Base-by-base conservation (phyloP, 2,797 vertebrate species). In the Galaxias olidus region DNA sequence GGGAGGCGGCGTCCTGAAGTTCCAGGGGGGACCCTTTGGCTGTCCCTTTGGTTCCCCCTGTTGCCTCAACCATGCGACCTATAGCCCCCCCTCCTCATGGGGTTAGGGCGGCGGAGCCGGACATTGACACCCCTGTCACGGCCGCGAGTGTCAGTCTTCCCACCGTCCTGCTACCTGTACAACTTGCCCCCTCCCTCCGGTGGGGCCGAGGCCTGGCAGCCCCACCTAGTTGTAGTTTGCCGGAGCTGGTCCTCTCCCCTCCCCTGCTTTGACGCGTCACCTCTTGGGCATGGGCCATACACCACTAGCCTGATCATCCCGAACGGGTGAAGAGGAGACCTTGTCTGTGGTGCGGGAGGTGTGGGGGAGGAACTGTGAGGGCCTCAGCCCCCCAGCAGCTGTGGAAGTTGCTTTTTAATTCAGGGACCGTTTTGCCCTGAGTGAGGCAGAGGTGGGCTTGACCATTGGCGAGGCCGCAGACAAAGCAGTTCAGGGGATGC, bases 291-390 rank as follows among this genome's bases (percentile, higher is more conserved):
- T 47, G 13, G 45, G 45, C 9, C 45, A 20, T 4, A 5, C 8
- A 0, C 11, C 13, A 6, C 4, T 14, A 45, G 13, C 14, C 57
- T 40, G 18, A 1, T 10, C 57, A 30, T 14, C 6, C 5, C 14
- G 10, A 13, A 17, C 20, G 1, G 4, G 42, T 8, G 18, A 0
- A 10, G 15, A 15, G 42, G 41, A 18, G 7, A 41, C 17, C 5
- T 6, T 13, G 52, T 1, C 19, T 1, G 62, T 50, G 44, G 43
- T 64, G 17, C 45, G 61, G n/a, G 62, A 64, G 11, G 45, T 64
- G 19, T 55, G 51, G 62, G 11, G 9, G 4, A 42, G 9, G 18
- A 47, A 19, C 43, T 47, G 53, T 48, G 20, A 42, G 12, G 17
- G 20, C 17, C 18, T 65, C 41, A 43, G 11, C 9, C 9, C 14